Evolutionary conservation across 2,797 vertebrate species (phyloP).

Genomic region (Pagetopsis macropterus): DNA sequence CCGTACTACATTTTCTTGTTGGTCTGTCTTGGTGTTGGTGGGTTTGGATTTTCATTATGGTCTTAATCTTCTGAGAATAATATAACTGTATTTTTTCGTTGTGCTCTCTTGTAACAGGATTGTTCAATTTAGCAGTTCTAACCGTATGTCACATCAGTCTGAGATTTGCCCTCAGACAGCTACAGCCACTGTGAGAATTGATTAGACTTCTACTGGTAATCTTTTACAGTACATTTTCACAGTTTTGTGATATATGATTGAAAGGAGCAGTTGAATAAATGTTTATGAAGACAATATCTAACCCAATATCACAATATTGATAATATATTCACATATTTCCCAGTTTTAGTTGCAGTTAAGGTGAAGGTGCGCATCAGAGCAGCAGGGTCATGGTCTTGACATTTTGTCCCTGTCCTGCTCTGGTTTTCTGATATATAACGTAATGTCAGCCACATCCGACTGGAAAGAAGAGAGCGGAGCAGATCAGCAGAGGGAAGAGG

Average conservation of each 20-base stretch:
- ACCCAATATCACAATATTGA: too few species aligned
- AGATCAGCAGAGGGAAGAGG: conserved; percentile 19
- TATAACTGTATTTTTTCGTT: not conserved
- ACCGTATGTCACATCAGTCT: not conserved
- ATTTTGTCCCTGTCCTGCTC: conserved; percentile 19
- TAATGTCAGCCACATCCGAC: conserved; percentile 44
- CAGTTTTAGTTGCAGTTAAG: not conserved
- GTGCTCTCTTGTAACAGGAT: not conserved
- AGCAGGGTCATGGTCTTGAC: not conserved
- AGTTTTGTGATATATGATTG: not conserved
- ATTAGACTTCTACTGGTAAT: not conserved
- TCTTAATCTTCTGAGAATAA: not conserved
- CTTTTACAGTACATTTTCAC: not conserved
- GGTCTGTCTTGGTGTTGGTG: not conserved
- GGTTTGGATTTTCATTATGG: not conserved
- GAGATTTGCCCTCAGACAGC: not conserved
- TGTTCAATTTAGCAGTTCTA: conserved; percentile 1
- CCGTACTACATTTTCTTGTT: not conserved
- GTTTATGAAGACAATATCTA: too few species aligned
- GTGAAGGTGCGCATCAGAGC: conserved; percentile 16
- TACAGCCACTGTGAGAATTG: not conserved
- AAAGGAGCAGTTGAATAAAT: not conserved
- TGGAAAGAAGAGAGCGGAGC: conserved; percentile 31
- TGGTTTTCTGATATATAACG: conserved; percentile 40
- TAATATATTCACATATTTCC: too few species aligned